Evolutionary conservation across 2,113 vertebrate species (phyloP).

Genomic region (Hippocampus comes): DNA sequence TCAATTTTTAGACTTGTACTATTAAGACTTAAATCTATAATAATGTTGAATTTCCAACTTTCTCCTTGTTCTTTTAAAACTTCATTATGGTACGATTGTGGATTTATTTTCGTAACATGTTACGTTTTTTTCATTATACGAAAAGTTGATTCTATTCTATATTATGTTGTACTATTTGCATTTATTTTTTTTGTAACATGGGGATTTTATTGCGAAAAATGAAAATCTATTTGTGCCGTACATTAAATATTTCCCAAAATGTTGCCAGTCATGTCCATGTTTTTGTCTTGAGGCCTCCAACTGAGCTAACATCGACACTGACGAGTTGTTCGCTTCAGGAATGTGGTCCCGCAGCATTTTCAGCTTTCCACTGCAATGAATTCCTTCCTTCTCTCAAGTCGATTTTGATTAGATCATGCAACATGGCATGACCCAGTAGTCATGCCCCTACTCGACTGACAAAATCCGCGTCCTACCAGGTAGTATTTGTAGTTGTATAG

Average conservation of each 20-base stretch:
- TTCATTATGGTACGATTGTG: too few relatives aligned
- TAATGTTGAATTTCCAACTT: too few relatives aligned
- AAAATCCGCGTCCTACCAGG: background rate
- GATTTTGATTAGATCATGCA: background rate
- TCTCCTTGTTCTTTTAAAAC: too few relatives aligned
- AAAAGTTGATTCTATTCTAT: too few relatives aligned
- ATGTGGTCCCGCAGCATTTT: slow-evolving; percentile 42
- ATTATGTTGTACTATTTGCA: too few relatives aligned
- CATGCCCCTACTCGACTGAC: background rate
- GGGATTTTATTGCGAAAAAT: too few relatives aligned
- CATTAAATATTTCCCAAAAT: background rate
- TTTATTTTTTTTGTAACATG: too few relatives aligned
- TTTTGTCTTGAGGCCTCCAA: background rate
- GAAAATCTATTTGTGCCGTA: too few relatives aligned
- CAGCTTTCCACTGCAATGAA: background rate
- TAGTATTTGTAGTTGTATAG: background rate
- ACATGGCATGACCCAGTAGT: background rate
- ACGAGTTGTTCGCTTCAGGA: slow-evolving; percentile 12
- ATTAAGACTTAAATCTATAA: too few relatives aligned
- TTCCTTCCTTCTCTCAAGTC: background rate
- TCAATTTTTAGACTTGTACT: too few relatives aligned
- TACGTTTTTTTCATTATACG: too few relatives aligned
- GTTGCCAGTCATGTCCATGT: background rate
- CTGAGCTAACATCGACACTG: background rate
- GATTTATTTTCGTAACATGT: too few relatives aligned